Evolutionary conservation across 2,797 vertebrate genomes (phyloP).

Genomic region (Bradypus variegatus): DNA sequence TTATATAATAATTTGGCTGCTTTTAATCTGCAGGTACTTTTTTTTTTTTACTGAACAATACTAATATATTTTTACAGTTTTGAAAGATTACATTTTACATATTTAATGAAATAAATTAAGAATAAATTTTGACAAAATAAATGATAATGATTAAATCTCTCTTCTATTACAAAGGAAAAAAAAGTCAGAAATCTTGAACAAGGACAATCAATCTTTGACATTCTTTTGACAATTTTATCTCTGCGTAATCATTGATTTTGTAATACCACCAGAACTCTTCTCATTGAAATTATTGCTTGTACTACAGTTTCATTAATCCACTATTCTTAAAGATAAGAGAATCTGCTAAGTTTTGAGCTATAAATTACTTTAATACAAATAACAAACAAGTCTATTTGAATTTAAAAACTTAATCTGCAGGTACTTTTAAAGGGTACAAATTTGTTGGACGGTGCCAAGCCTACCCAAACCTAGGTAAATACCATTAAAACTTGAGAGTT

Average conservation of each 20-base stretch:
- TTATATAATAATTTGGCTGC: not conserved
- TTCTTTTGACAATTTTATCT: not conserved
- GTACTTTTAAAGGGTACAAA: not conserved
- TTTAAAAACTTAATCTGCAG: no score
- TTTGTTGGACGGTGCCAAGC: not conserved
- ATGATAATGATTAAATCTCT: not conserved
- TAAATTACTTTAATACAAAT: not conserved
- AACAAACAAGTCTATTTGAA: not conserved
- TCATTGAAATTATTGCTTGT: constrained; percentile 17
- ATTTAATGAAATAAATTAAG: not conserved
- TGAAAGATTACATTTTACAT: not conserved
- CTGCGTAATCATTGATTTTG: not conserved
- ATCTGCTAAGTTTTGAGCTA: constrained; percentile 7
- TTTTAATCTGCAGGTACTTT: constrained; percentile 17
- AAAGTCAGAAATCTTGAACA: not conserved
- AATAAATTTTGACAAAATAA: not conserved
- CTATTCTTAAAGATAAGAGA: not conserved
- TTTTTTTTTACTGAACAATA: not conserved
- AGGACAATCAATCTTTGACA: not conserved
- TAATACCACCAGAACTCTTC: not conserved
- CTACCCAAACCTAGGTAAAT: not conserved
- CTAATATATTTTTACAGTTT: not conserved
- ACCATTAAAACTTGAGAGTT: not conserved
- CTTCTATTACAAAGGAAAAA: not conserved
- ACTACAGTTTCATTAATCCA: not conserved